Evolutionary conservation across 2,888 invertebrate genomes (phyloP).

Genomic region (Julus scanicus): DNA sequence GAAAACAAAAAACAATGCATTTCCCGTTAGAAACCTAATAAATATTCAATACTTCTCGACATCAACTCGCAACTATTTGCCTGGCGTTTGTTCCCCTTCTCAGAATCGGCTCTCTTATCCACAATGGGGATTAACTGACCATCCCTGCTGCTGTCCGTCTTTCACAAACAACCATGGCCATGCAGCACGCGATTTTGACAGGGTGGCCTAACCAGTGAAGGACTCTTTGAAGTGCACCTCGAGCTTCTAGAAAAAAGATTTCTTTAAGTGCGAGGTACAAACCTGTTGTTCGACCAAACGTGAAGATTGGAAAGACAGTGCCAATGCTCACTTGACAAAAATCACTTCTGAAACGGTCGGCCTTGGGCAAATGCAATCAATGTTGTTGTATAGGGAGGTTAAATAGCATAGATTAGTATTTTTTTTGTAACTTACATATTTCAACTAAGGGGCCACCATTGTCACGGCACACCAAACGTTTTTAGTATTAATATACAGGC

Average conservation of each 20-base stretch:
- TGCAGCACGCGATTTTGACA: slow-evolving; percentile 9
- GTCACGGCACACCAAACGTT: too few relatives aligned
- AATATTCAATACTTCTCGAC: slow-evolving; percentile 14
- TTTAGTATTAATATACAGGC: too few relatives aligned
- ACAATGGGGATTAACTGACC: slow-evolving; percentile 31
- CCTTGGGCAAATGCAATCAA: too few relatives aligned
- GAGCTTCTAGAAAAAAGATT: not conserved
- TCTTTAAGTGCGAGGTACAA: not conserved
- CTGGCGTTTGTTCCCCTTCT: not conserved
- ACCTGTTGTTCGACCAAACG: too few relatives aligned
- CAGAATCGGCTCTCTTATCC: not conserved
- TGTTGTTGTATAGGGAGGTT: too few relatives aligned
- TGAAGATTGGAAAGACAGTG: too few relatives aligned
- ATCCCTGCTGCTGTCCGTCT: not conserved
- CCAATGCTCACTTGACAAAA: too few relatives aligned
- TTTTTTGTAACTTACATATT: too few relatives aligned
- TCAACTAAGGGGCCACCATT: too few relatives aligned
- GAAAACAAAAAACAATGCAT: slow-evolving; percentile 10
- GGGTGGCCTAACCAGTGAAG: slow-evolving; percentile 2
- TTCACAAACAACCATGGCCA: not conserved
- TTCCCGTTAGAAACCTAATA: slow-evolving; percentile 10
- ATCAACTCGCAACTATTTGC: not conserved
- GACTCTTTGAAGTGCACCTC: not conserved
- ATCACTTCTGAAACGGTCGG: too few relatives aligned
- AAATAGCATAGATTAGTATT: too few relatives aligned